phyloP scores from a whole-genome alignment of 2,888 invertebrate genomes.

The Luperina testacea region DNA sequence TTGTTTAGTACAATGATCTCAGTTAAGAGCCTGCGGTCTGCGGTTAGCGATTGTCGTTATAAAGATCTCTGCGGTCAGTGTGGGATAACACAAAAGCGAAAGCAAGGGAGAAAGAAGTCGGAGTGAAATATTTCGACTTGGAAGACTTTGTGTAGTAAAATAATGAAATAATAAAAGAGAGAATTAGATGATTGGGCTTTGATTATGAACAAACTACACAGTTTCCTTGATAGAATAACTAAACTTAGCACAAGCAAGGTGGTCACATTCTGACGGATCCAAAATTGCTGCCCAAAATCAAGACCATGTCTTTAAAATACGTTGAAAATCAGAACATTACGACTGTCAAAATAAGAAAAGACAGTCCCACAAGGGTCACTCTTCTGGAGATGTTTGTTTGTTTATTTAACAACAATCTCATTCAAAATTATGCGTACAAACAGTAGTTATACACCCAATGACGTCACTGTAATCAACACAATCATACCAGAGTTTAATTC shows the following conservation, averaged over 20 bases:
- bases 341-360: not conserved
- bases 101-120: constrained; percentile 19
- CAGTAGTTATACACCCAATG: constrained; percentile 1
- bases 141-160: not conserved
- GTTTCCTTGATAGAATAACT: not conserved
- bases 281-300: not conserved
- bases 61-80: constrained; percentile 50
- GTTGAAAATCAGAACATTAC: too few relatives aligned
- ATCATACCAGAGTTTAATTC: constrained; percentile 47
- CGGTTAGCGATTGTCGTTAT: constrained; percentile 40
- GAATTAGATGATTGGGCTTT: not conserved
- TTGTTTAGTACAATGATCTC: constrained; percentile 43
- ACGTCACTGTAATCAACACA: constrained; percentile 45
- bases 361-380: not conserved
- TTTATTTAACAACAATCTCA: constrained; percentile 6
- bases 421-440: not conserved
- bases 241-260: not conserved
- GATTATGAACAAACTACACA: not conserved
- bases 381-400: not conserved
- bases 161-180: not conserved
- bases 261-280: not conserved
- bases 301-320: not conserved
- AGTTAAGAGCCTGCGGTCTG: constrained; percentile 46
- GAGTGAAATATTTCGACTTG: not conserved
- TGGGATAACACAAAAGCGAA: constrained; percentile 26